Base-by-base conservation (phyloP, 2,797 vertebrate species). In the Chlorospingus flavigularis region DNA sequence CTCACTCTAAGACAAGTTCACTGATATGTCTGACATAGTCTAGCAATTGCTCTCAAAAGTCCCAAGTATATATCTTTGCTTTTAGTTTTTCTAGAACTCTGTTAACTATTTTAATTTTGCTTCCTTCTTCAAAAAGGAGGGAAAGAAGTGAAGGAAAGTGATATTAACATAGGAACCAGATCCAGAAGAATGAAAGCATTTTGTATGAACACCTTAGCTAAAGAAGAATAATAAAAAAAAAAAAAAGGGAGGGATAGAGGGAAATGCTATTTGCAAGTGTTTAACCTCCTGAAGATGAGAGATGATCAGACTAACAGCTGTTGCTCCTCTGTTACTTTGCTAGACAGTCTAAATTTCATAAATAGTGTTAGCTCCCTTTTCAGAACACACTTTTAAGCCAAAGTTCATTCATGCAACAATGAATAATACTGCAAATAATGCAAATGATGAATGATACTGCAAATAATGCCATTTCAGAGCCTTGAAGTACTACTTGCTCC, bases 271-370 rank as follows among this genome's bases (percentile, higher is more conserved):
- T 85, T 72, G 6, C 13, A 76, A 76, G 13, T 48, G 10, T 23
- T 72, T 81, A 63, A 68, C 19, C 28, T 68, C 13, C 5, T 31
- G 26, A 55, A 33, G 57, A 51, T 47, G 55, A 67, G 31, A 88
- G 63, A 76, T 43, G 5, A 28, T 54, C 6, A 18, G 28, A 19
- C 15, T 48, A 9, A 53, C 8, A 62, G 18, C 9, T 77, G 31
- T 62, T 53, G 8, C 31, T 62, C 53, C 48, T 51, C 58, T 71
- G 12, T 71, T 33, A 51, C 26, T 53, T 25, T 72, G 24, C 47
- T 14, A 72, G 15, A 4, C 35, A 47, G 17, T 23, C 1, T 0
- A 58, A 67, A 10, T 2, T 37, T 67, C 4, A 4, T 31, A 58
- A 80, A 48, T 8, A 40, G 3, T 6, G 3, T 30, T 58, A 60